Percentiles rank a stretch among this genome's conserved stretches.
Evolutionary conservation across 2,113 vertebrate species (phyloP).

Genomic region (Myocastor coypus): DNA sequence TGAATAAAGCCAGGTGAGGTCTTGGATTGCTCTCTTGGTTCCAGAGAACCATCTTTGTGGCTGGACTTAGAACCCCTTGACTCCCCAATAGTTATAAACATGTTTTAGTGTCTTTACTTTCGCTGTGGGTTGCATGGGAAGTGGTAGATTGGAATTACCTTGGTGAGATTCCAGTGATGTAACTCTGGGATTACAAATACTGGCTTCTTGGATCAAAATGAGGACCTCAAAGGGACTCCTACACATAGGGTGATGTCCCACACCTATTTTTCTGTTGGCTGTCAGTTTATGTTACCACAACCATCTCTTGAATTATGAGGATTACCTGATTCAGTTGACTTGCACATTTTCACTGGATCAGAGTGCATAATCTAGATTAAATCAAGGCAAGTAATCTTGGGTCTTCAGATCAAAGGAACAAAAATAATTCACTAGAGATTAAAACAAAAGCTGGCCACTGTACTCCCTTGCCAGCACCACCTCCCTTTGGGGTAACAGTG

Average conservation of each 20-base stretch:
- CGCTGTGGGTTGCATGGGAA: too few species aligned
- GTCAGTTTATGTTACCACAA: not conserved
- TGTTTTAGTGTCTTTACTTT: too few species aligned
- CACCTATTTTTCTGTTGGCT: not conserved
- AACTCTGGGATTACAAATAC: too few species aligned
- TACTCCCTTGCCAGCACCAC: not conserved
- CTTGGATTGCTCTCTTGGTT: too few species aligned
- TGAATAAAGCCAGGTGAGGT: too few species aligned
- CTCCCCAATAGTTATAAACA: too few species aligned
- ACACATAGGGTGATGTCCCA: not conserved
- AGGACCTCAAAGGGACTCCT: too few species aligned
- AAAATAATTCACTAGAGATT: constrained; percentile 53
- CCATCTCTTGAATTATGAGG: not conserved
- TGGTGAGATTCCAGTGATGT: too few species aligned
- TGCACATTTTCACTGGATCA: constrained; percentile 25
- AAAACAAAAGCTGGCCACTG: not conserved
- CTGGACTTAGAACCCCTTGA: too few species aligned
- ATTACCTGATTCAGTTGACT: not conserved
- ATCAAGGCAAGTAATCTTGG: constrained; percentile 52
- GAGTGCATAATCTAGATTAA: constrained; percentile 37
- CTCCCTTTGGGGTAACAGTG: not conserved
- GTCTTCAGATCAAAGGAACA: constrained; percentile 13
- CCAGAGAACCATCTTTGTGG: too few species aligned
- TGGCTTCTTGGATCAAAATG: too few species aligned
- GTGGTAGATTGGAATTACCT: too few species aligned